Conservation (phyloP, 53 echinoderm and acorn worm genomes). For the Patiria pectinifera region DNA sequence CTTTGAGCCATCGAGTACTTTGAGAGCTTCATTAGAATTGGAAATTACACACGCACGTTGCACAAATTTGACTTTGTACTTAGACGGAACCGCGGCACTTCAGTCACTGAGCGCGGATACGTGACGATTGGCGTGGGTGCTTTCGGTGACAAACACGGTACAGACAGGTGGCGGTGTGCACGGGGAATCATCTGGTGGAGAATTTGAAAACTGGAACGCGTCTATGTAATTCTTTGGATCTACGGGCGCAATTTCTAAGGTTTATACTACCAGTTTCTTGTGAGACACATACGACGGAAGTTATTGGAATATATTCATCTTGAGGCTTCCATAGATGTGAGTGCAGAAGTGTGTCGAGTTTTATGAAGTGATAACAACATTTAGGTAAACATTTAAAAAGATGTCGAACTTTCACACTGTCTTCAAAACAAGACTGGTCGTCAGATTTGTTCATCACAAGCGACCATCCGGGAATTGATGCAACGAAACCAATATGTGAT, state of each 20-base stretch:
- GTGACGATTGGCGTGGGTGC: not conserved
- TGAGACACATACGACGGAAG: too few species aligned
- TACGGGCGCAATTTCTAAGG: not conserved
- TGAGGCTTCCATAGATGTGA: too few species aligned
- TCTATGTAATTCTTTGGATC: not conserved
- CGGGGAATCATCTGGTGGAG: not conserved
- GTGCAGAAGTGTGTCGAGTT: too few species aligned
- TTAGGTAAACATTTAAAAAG: too few species aligned
- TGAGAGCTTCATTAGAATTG: not conserved
- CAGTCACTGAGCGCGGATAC: not conserved
- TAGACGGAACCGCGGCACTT: not conserved
- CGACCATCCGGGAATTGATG: too few species aligned
- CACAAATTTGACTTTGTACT: conserved; percentile 53
- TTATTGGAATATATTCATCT: too few species aligned
- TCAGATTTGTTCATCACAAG: too few species aligned
- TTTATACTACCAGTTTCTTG: too few species aligned
- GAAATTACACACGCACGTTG: not conserved
- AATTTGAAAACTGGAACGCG: not conserved
- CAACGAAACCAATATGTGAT: too few species aligned
- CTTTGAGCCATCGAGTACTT: not conserved
- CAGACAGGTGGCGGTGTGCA: not conserved
- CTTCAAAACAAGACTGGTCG: too few species aligned
- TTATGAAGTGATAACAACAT: too few species aligned
- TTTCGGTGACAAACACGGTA: not conserved
- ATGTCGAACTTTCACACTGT: too few species aligned